Conservation (phyloP, 2,888 invertebrate species). For the Isotomurus palustris region DNA sequence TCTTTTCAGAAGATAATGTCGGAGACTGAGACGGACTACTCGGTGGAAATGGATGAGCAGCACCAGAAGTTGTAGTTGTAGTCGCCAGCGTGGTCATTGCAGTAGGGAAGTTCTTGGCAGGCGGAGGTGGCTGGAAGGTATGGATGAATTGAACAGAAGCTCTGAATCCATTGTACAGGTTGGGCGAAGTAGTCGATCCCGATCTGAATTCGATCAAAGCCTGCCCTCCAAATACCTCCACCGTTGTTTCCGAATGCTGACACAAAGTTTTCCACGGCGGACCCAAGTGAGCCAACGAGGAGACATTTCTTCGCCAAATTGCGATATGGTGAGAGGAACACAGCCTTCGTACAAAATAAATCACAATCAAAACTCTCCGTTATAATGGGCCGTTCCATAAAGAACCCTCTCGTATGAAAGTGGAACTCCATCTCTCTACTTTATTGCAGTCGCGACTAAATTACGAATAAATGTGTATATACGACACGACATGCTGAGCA, state of each 20-base stretch:
- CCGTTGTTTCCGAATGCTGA: conserved; percentile 26
- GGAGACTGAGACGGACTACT: neutral
- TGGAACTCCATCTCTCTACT: too few species aligned
- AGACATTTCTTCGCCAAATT: conserved; percentile 38
- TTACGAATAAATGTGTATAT: too few species aligned
- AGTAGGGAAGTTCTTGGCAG: conserved; percentile 1
- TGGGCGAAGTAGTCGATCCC: conserved; percentile 34
- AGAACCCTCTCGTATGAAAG: too few species aligned
- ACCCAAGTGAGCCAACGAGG: conserved; percentile 31
- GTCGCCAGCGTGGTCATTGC: neutral
- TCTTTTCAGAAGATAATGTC: too few species aligned
- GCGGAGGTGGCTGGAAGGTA: conserved; percentile 1
- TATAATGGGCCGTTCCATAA: too few species aligned
- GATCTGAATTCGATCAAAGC: conserved; percentile 42
- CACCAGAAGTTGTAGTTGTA: neutral
- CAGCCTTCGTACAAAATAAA: conserved; percentile 16
- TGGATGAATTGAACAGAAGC: conserved; percentile 35
- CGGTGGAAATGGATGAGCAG: too few species aligned
- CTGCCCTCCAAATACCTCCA: conserved; percentile 40
- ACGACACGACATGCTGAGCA: too few species aligned
- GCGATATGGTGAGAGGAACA: conserved; percentile 41
- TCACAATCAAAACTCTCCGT: too few species aligned
- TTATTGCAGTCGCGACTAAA: too few species aligned
- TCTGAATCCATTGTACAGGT: conserved; percentile 37
- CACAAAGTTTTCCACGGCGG: conserved; percentile 41